Conservation (phyloP, 2,888 invertebrate genomes). For the Macaria notata region DNA sequence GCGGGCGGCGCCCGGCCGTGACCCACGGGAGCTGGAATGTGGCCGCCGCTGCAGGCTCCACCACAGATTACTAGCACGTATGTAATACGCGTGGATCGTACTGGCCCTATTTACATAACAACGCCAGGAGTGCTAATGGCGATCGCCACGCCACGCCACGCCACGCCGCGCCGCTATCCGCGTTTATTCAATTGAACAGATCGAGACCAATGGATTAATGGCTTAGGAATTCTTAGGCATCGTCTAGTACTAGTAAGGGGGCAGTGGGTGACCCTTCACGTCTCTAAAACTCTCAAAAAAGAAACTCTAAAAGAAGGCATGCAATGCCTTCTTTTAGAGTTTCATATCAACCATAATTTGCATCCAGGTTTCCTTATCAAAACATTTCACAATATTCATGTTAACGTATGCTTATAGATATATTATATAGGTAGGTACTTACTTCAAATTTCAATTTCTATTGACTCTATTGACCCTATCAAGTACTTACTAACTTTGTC, state of each 20-base stretch:
- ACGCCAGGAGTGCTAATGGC: constrained; percentile 52
- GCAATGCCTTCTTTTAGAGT: too few relatives aligned
- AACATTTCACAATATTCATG: too few relatives aligned
- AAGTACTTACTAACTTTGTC: too few relatives aligned
- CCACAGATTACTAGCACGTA: neutral
- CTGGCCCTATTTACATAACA: constrained; percentile 63
- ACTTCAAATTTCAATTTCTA: too few relatives aligned
- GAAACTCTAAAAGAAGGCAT: too few relatives aligned
- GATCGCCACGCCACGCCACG: constrained; percentile 29
- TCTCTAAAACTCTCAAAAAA: too few relatives aligned
- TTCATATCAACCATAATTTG: too few relatives aligned
- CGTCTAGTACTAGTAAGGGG: constrained; percentile 1
- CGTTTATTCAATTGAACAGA: constrained; percentile 76
- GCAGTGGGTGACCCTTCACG: constrained; percentile 2
- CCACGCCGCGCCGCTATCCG: constrained; percentile 48
- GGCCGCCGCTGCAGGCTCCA: neutral
- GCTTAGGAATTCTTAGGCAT: constrained; percentile 48
- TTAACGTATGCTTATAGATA: too few relatives aligned
- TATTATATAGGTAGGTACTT: too few relatives aligned
- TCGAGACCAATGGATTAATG: constrained; percentile 66
- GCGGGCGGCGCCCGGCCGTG: constrained; percentile 47
- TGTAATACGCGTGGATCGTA: neutral
- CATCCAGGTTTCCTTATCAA: too few relatives aligned
- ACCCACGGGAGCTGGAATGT: constrained; percentile 34
- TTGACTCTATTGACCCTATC: too few relatives aligned